Evolutionary conservation across 2,888 invertebrate genomes (phyloP).

Genomic region (Geophilus truncorum): DNA sequence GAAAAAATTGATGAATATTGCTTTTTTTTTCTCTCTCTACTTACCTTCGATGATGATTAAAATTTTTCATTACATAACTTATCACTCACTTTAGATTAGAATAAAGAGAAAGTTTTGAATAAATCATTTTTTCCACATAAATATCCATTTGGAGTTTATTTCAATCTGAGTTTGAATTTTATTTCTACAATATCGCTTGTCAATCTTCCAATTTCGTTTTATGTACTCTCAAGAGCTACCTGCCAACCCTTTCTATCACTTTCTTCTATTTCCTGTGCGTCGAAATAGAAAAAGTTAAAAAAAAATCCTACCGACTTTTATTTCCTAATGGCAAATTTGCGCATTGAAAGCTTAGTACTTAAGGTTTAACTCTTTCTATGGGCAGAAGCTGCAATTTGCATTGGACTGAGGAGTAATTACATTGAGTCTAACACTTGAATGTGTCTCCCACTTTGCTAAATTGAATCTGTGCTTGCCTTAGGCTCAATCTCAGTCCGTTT

Average conservation of each 20-base stretch:
- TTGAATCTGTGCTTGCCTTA: slow-evolving; percentile 1
- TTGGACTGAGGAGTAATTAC: slow-evolving; percentile 10
- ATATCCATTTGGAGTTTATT: neutral
- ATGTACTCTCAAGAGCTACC: neutral
- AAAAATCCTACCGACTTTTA: slow-evolving; percentile 8
- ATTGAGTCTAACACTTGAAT: slow-evolving; percentile 27
- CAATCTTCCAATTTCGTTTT: slow-evolving; percentile 21
- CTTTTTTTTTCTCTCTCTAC: neutral
- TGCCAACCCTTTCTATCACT: slow-evolving; percentile 10
- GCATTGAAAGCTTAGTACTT: slow-evolving; percentile 23
- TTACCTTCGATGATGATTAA: neutral
- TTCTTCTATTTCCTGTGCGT: neutral
- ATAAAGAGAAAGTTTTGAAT: neutral
- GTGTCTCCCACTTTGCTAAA: slow-evolving; percentile 25
- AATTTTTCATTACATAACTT: neutral
- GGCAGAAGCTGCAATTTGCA: slow-evolving; percentile 27
- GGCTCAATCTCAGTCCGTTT: slow-evolving; percentile 7
- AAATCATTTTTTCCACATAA: neutral
- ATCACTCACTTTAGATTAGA: neutral
- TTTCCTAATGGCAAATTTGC: slow-evolving; percentile 14
- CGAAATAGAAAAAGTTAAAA: neutral
- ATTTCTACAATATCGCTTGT: neutral
- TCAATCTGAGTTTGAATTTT: neutral
- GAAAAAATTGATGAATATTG: slow-evolving; percentile 15
- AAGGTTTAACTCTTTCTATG: slow-evolving; percentile 18